These are phyloP conservation scores for Struthidea cinerea DNA, from an alignment of 2,113 vertebrate species.

Conservation along the genomic window DNA sequence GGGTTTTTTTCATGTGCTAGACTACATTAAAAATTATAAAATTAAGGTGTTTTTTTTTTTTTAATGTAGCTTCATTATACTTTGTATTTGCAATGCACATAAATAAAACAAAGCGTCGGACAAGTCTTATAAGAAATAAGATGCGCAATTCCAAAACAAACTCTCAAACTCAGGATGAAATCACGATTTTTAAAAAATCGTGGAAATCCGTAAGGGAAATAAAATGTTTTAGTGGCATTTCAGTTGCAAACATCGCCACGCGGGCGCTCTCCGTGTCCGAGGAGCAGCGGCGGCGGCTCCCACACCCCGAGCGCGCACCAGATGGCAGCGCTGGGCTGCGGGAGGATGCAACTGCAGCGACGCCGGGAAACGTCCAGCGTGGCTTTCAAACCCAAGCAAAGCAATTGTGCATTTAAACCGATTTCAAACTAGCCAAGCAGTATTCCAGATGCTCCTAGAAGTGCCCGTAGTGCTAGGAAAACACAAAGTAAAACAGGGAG, in stretches of 20 bases:
- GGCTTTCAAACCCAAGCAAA: not conserved
- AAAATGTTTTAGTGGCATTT: fast-evolving
- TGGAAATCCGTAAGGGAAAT: fast-evolving
- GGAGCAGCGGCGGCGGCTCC: not conserved
- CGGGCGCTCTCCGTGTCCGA: not conserved
- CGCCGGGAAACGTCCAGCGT: fast-evolving
- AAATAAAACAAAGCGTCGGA: fast-evolving
- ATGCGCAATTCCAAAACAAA: not conserved
- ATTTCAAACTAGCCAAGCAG: not conserved
- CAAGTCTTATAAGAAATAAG: not conserved
- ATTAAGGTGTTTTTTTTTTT: fast-evolving
- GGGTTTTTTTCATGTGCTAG: not conserved
- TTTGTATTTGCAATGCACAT: fast-evolving
- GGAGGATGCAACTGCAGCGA: not conserved
- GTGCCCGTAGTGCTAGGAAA: fast-evolving
- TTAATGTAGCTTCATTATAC: not conserved
- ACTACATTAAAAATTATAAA: not conserved
- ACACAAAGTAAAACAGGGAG: not conserved
- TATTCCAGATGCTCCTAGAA: not conserved
- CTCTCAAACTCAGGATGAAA: not conserved
- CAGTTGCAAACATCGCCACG: fast-evolving
- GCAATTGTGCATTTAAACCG: fast-evolving
- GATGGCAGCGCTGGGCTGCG: constrained; percentile 42
- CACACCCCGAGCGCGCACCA: not conserved
- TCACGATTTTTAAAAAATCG: too few species aligned